These are phyloP conservation scores for Leptoclinus maculatus DNA, from an alignment of 2,797 vertebrate species.

Conservation along the genomic window DNA sequence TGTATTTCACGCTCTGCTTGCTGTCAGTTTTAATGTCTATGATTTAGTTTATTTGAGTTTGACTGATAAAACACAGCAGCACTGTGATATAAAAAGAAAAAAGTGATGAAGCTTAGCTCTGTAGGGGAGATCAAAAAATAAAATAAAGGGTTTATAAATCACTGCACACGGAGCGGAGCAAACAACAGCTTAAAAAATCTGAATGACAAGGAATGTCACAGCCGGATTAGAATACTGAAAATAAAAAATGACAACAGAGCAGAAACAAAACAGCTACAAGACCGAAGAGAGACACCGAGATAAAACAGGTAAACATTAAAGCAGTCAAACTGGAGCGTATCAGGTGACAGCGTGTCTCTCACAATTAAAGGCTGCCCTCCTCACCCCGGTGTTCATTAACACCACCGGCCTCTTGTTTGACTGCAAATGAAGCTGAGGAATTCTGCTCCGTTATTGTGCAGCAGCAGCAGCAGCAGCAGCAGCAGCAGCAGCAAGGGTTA, in stretches of 20 bases:
- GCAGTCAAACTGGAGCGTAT: neutral
- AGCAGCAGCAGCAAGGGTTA: neutral
- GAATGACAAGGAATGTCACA: constrained; percentile 25
- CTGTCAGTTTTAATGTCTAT: neutral
- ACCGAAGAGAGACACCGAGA: neutral
- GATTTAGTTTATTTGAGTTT: neutral
- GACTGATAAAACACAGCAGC: constrained; percentile 5
- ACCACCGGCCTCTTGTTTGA: neutral
- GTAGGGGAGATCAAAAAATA: constrained; percentile 8
- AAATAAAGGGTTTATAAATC: constrained; percentile 2
- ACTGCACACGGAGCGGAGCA: constrained; percentile 17
- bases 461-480: neutral
- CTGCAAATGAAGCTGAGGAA: constrained; percentile 1
- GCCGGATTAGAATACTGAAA: constrained; percentile 31
- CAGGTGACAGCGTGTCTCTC: constrained; percentile 4
- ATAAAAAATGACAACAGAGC: constrained; percentile 5
- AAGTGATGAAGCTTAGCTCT: neutral
- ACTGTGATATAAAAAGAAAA: neutral
- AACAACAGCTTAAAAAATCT: constrained; percentile 34
- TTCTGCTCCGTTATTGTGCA: neutral
- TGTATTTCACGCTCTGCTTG: neutral
- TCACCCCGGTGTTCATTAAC: neutral
- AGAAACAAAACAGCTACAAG: neutral
- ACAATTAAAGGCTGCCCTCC: neutral
- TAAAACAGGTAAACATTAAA: constrained; percentile 28